Conservation (phyloP, 2,113 vertebrate genomes). For the Rostratula benghalensis region DNA sequence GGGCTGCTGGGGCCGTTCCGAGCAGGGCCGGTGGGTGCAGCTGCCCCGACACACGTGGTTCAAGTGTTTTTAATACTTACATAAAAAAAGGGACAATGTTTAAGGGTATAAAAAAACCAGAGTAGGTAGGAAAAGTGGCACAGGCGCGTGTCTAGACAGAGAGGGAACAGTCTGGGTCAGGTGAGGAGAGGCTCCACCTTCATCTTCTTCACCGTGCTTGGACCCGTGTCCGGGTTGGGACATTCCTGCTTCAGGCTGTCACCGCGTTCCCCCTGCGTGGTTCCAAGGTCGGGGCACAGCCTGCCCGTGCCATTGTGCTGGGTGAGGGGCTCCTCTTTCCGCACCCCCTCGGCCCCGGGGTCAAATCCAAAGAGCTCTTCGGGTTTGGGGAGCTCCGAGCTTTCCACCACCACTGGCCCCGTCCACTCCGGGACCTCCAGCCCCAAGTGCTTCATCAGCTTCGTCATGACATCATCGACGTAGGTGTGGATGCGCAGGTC, state of each 20-base stretch:
- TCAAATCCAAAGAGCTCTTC: slow-evolving; percentile 8
- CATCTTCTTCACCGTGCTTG: slow-evolving; percentile 39
- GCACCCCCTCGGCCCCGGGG: accelerated
- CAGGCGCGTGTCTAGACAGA: background rate
- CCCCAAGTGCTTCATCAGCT: slow-evolving; percentile 86
- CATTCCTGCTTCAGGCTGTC: background rate
- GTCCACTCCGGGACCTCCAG: slow-evolving; percentile 88
- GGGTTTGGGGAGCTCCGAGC: background rate
- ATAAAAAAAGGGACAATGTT: slow-evolving; percentile 49
- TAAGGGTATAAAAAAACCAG: slow-evolving; percentile 44
- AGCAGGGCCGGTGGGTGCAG: background rate
- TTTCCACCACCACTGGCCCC: slow-evolving; percentile 80
- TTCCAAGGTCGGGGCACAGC: background rate
- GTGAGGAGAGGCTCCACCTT: slow-evolving; percentile 64
- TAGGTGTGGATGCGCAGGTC: slow-evolving; percentile 88
- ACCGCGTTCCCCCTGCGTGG: background rate
- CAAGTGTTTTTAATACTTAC: slow-evolving; percentile 49
- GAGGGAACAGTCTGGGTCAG: slow-evolving; percentile 37
- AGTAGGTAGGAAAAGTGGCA: slow-evolving; percentile 22
- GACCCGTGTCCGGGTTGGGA: background rate
- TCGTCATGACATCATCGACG: slow-evolving; percentile 89
- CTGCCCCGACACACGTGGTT: background rate
- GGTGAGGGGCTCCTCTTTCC: slow-evolving; percentile 5
- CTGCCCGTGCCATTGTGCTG: background rate
- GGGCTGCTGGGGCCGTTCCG: accelerated